Evolutionary conservation across 2,113 vertebrate species (phyloP).

Genomic region (Redunca redunca): DNA sequence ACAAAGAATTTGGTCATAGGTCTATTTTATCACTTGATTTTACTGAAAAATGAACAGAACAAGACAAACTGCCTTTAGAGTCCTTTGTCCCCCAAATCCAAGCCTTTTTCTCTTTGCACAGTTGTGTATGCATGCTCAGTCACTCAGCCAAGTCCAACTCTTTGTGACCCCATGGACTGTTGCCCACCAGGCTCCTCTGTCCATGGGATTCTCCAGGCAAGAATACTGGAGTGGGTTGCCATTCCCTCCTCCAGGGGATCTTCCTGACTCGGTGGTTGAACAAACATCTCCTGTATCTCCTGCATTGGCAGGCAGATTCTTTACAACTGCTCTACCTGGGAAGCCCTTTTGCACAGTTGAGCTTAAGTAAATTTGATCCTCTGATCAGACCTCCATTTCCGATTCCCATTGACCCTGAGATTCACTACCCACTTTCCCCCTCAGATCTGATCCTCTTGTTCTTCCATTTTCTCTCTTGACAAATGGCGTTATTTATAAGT

Average conservation of each 20-base stretch:
- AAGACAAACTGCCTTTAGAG: not conserved
- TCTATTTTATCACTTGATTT: not conserved
- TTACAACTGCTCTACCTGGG: not conserved
- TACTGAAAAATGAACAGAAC: not conserved
- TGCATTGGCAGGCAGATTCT: not conserved
- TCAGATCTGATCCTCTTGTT: not conserved
- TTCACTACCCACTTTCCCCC: not conserved
- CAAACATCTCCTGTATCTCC: not conserved
- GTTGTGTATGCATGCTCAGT: not conserved
- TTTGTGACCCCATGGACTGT: not conserved
- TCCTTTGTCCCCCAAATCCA: not conserved
- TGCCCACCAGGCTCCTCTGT: not conserved
- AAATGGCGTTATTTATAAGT: not conserved
- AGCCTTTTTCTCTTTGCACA: not conserved
- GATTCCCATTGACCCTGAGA: not conserved
- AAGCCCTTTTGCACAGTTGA: not conserved
- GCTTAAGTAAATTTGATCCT: not conserved
- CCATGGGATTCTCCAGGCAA: not conserved
- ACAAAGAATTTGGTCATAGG: not conserved
- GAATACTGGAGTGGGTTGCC: not conserved
- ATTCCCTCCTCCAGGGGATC: not conserved
- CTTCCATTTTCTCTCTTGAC: not conserved
- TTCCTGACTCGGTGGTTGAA: not conserved
- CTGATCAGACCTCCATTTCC: not conserved
- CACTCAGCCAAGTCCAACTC: not conserved